Conservation (phyloP, 30 jellyfish, hydroid and myxozoan genomes). For the Mastigias papua region DNA sequence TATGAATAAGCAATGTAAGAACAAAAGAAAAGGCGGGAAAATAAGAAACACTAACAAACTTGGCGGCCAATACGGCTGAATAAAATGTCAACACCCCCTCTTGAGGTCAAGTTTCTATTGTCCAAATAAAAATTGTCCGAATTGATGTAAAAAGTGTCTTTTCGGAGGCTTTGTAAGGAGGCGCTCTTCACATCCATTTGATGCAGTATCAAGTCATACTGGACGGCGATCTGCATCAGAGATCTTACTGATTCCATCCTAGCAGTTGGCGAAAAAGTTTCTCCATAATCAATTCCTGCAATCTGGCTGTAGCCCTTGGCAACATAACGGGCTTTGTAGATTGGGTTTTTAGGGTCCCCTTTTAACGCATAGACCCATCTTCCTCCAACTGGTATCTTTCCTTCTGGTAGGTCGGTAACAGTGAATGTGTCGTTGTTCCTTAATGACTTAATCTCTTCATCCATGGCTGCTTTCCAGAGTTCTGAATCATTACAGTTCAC, state of each 20-base stretch:
- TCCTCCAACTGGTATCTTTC: slow-evolving; percentile 32
- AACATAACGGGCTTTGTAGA: slow-evolving; percentile 66
- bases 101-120: slow-evolving; percentile 24
- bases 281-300: slow-evolving; percentile 45
- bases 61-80: no score
- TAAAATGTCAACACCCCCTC: slow-evolving; percentile 70
- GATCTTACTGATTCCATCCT: slow-evolving; percentile 53
- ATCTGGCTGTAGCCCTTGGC: slow-evolving; percentile 36
- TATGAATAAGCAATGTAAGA: no score
- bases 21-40: no score
- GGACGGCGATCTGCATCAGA: slow-evolving; percentile 42
- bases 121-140: slow-evolving; percentile 18
- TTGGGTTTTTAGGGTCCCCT: slow-evolving; percentile 11
- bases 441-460: slow-evolving; percentile 58
- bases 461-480: slow-evolving; percentile 73
- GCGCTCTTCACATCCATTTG: slow-evolving; percentile 79
- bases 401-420: slow-evolving; percentile 3
- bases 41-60: no score
- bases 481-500: slow-evolving; percentile 30
- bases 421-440: slow-evolving; percentile 13
- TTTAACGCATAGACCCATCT: slow-evolving; percentile 40
- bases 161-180: slow-evolving; percentile 54
- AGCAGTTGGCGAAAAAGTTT: slow-evolving; percentile 68
- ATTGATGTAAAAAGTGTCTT: background rate
- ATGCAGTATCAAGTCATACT: slow-evolving; percentile 18